Percentiles rank a stretch among this genome's conserved stretches.
These are phyloP conservation scores for Myodes glareolus DNA, from an alignment of 2,113 vertebrate species.

Conservation along the genomic window DNA sequence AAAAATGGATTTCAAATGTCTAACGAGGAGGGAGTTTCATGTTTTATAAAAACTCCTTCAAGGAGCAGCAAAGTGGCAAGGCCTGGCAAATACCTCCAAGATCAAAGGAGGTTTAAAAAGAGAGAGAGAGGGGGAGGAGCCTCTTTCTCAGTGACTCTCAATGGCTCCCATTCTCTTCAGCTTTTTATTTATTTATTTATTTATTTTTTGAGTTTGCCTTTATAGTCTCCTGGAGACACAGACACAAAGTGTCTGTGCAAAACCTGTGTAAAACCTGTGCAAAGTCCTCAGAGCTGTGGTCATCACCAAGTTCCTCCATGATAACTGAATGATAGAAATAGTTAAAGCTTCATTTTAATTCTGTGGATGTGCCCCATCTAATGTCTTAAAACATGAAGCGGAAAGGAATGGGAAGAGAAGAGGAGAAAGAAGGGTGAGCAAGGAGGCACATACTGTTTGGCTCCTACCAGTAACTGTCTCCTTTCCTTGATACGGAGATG, in stretches of 20 bases:
- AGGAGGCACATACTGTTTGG: neutral
- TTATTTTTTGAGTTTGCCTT: neutral
- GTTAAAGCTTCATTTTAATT: neutral
- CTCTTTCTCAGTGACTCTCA: neutral
- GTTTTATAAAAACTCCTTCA: constrained; percentile 58
- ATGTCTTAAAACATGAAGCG: neutral
- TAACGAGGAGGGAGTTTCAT: neutral
- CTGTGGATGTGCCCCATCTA: neutral
- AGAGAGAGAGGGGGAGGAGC: no score
- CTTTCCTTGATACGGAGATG: neutral
- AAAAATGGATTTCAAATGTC: constrained; percentile 67
- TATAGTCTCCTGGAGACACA: neutral
- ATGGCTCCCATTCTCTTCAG: rapidly evolving
- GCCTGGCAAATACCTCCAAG: neutral
- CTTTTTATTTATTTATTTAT: neutral
- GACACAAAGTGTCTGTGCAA: neutral
- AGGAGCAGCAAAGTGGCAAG: neutral
- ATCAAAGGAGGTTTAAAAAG: neutral
- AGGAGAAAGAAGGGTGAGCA: no score
- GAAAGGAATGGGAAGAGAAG: rapidly evolving
- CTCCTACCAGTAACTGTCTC: neutral
- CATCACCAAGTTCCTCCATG: neutral
- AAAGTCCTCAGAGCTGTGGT: neutral
- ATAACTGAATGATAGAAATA: neutral
- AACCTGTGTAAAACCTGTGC: rapidly evolving